Percentiles rank a stretch among this genome's conserved stretches.
phyloP scores from a whole-genome alignment of 2,113 vertebrate species.

The Serilophus lunatus region DNA sequence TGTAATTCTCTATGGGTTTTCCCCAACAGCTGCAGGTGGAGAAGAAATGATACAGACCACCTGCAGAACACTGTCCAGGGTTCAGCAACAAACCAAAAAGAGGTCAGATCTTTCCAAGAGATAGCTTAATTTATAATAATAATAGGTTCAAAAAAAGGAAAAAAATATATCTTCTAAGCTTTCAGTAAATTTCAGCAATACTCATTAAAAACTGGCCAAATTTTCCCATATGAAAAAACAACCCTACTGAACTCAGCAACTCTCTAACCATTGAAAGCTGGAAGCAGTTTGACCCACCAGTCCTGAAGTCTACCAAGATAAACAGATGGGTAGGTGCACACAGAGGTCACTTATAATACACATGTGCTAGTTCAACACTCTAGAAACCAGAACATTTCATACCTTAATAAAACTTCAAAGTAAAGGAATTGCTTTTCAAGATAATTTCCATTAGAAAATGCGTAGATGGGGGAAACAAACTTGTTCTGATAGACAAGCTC shows the following conservation, averaged over 20 bases:
- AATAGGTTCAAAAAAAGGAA: not conserved
- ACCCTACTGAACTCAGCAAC: not conserved
- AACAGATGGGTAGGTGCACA: not conserved
- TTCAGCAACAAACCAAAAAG: not conserved
- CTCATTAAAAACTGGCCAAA: not conserved
- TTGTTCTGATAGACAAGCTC: not conserved
- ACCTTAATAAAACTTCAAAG: slow-evolving; percentile 12
- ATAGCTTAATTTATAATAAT: not conserved
- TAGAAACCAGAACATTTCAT: not conserved
- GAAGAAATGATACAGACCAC: not conserved
- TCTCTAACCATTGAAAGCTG: not conserved
- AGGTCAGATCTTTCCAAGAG: not conserved
- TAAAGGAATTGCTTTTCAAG: not conserved
- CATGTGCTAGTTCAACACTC: not conserved
- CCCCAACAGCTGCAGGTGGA: not conserved
- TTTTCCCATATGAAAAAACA: not conserved
- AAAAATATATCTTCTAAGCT: not conserved
- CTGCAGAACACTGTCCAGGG: not conserved
- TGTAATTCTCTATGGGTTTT: not conserved
- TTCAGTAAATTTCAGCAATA: not conserved
- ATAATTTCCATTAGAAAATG: not conserved
- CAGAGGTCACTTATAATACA: not conserved
- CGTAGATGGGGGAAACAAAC: not conserved
- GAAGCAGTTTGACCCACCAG: not conserved
- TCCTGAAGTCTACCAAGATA: not conserved